Base-by-base conservation (phyloP, 2,888 invertebrate genomes). In the Petrophora chlorosata region DNA sequence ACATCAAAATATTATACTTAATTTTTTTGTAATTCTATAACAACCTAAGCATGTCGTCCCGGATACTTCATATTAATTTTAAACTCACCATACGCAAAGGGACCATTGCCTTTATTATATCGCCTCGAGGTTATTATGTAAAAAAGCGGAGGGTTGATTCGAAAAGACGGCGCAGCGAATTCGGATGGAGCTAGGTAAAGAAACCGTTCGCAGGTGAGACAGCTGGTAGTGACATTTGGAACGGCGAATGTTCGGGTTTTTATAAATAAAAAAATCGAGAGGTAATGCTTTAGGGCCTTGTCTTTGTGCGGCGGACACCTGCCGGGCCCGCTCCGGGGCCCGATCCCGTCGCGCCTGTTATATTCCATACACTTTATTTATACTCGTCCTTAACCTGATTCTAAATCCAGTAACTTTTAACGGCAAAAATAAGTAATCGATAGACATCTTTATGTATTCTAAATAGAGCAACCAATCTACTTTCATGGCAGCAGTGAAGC, bases 151-250 rank as follows among this genome's bases (percentile, higher is more conserved):
- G 63, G 58, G 59, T 54, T 53, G 50, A 42, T 32, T 33, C 30
- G 15, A 41, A 63, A 59, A 48, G 40, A 26, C 48, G 39, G 33
- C 43, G 49, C 45, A 32, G 23, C 48, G 44, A 38, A 50, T 35
- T 50, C 42, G 33, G 22, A n/a, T 43, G 45, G 34, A 51, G 53
- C 55, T 65, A 63, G 50, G 55, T 62, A 62, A 58, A 66, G 66
- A 57, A 69, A 73, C 64, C 64, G 68, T 61, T 60, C 62, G 76
- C 74, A 75, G 77, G 76, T 74, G 78, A 73, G 84, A 76, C 87
- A 86, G 85, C 83, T 87, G 87, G 73, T 73, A 72, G 72, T 79
- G 82, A 84, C 81, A 82, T 85, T 85, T 78, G 75, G 75, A 75
- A 63, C 72, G 75, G 65, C 65, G 64, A 58, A 70, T 63, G 62